Evolutionary conservation across 2,888 invertebrate species (phyloP).

Genomic region (Agriopis aurantiaria): DNA sequence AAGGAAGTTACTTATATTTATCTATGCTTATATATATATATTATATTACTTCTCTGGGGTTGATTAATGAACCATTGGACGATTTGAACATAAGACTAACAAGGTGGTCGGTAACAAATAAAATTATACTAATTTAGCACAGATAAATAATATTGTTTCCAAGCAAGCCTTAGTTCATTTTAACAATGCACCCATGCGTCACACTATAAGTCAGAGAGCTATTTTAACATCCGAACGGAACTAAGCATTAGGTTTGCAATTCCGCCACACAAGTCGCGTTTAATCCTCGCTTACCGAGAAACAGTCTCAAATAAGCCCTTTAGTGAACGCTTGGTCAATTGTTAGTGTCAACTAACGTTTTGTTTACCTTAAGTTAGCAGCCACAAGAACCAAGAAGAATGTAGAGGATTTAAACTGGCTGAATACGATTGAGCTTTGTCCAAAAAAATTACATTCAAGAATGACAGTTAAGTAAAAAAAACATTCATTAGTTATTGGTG

Average conservation of each 20-base stretch:
- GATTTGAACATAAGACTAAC: too few species aligned
- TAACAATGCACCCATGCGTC: conserved; percentile 1
- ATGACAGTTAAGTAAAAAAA: conserved; percentile 14
- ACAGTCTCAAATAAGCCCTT: conserved; percentile 68
- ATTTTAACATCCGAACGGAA: conserved; percentile 66
- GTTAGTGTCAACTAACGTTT: conserved; percentile 72
- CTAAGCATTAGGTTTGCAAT: conserved; percentile 60
- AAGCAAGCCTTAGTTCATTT: not conserved
- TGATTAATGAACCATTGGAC: too few species aligned
- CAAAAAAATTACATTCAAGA: conserved; percentile 14
- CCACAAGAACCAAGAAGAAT: conserved; percentile 54
- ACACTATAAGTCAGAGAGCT: conserved; percentile 33
- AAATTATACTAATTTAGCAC: too few species aligned
- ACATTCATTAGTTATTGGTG: conserved; percentile 26
- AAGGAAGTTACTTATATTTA: not conserved
- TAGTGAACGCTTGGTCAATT: conserved; percentile 66
- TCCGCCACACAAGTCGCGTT: conserved; percentile 76
- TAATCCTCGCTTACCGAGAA: conserved; percentile 75
- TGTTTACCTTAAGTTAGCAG: conserved; percentile 78
- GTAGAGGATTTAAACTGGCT: conserved; percentile 35
- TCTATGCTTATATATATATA: too few species aligned
- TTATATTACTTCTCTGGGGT: too few species aligned
- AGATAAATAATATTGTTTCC: too few species aligned
- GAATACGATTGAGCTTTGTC: conserved; percentile 28
- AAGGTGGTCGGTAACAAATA: too few species aligned